Evolutionary conservation across 1,140 invertebrate species (phyloP).

Genomic region (Mesaphorura yosii): DNA sequence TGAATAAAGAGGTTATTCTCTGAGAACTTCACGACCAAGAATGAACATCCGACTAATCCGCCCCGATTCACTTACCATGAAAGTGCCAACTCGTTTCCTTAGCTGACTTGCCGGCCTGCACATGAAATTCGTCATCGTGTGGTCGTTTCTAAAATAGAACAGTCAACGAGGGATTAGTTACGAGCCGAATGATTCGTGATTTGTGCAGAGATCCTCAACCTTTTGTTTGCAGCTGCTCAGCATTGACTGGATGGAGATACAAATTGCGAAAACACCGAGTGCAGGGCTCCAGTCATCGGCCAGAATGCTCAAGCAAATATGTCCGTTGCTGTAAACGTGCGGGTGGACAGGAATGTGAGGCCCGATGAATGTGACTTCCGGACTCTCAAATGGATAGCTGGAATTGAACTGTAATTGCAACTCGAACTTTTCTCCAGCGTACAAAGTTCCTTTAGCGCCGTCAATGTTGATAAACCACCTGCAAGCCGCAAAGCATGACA

Average conservation of each 20-base stretch:
- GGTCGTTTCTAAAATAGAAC: too few species aligned
- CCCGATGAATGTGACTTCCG: conserved; percentile 10
- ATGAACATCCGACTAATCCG: too few species aligned
- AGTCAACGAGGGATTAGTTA: too few species aligned
- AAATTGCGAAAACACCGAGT: conserved; percentile 4
- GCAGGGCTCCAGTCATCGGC: conserved; percentile 12
- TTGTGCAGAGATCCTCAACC: too few species aligned
- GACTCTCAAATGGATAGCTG: conserved; percentile 2
- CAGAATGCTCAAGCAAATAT: conserved; percentile 18
- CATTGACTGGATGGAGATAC: conserved; percentile 14
- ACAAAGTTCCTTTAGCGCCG: neutral
- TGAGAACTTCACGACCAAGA: too few species aligned
- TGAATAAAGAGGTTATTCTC: too few species aligned
- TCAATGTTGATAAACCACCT: conserved; percentile 1
- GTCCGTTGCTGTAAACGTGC: conserved; percentile 17
- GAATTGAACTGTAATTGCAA: conserved; percentile 6
- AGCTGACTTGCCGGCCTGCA: too few species aligned
- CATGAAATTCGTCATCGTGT: too few species aligned
- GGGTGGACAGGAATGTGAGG: conserved; percentile 10
- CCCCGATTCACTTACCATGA: too few species aligned
- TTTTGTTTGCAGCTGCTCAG: conserved; percentile 13
- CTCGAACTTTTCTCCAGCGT: conserved; percentile 3
- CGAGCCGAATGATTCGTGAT: too few species aligned
- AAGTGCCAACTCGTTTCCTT: too few species aligned
- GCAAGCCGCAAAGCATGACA: too few species aligned